Base-by-base conservation (phyloP, 2,888 invertebrate species). In the Pseudococcus longispinus region DNA sequence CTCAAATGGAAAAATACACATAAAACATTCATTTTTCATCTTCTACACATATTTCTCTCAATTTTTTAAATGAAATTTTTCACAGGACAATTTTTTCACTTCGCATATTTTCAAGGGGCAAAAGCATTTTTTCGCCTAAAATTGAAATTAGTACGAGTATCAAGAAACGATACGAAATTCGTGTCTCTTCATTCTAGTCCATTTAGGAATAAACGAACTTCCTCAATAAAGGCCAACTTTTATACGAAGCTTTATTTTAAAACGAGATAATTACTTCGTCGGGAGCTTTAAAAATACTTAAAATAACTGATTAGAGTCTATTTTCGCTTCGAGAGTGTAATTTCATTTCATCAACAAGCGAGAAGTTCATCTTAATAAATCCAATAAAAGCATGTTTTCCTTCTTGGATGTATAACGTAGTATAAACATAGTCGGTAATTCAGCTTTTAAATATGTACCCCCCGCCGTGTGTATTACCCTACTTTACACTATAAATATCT, bases 341-440 rank as follows among this genome's bases (percentile, higher is more conserved):
- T 70, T 70, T 70, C 65, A 65, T 65, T 65, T 65, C 70, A 70
- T 70, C 70, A 70, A 70, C 70, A 70, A 70, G 70, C 70, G 70
- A 70, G 65, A 65, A 65, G 70, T 70, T 70, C 70, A 18, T 70
- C 70, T 70, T 70, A 70, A 70, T 70, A 70, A 70, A 70, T 70
- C 70, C 70, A 29, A 70, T 70, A 70, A 70, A 70, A 29, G 29
- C 15, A 70, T 70, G 70, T 70, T 70, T 70, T 70, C 70, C 70
- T 70, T 60, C 70, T 70, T 60, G 20, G 60, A 23, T 60, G 23
- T 23, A 11, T 46, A 51, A n/a, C 13, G 46, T 46, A 46, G 11
- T 46, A 15, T 46, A 15, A n/a, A 8, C 23, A 20, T 60, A 60
- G 23, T 23, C 29, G 70, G 70, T 70, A 70, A 70, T 70, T 29